phyloP scores from a whole-genome alignment of 2,888 invertebrate species.

The Deilephila porcellus region DNA sequence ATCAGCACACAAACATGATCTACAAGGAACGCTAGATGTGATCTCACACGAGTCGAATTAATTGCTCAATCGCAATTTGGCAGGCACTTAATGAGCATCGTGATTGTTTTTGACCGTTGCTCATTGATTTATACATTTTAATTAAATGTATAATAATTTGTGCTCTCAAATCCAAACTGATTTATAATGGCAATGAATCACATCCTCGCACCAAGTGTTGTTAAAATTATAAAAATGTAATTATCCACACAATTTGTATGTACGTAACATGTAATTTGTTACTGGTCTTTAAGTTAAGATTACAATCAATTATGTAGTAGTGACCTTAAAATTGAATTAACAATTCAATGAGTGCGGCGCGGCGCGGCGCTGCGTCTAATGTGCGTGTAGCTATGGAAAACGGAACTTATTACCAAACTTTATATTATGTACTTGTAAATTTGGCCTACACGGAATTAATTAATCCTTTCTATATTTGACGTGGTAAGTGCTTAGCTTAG shows the following conservation, averaged over 20 bases:
- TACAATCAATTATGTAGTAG: constrained; percentile 57
- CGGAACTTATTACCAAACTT: constrained; percentile 24
- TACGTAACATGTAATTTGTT: constrained; percentile 58
- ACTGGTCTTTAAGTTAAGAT: constrained; percentile 55
- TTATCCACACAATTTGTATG: constrained; percentile 50
- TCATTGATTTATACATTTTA: constrained; percentile 32
- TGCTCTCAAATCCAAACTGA: constrained; percentile 40
- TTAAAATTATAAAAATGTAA: constrained; percentile 54
- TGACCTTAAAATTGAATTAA: constrained; percentile 60
- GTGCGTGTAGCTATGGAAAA: constrained; percentile 14
- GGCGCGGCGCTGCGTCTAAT: neutral
- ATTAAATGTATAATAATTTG: constrained; percentile 37
- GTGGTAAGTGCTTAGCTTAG: neutral
- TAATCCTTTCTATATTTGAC: constrained; percentile 17
- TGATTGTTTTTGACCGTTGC: constrained; percentile 17
- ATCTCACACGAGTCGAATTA: neutral
- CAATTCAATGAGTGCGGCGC: constrained; percentile 45
- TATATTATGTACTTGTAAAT: constrained; percentile 17
- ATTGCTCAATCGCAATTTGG: constrained; percentile 26
- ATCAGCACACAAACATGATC: neutral
- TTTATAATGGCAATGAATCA: constrained; percentile 46
- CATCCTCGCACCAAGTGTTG: constrained; percentile 51
- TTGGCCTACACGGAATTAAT: constrained; percentile 15
- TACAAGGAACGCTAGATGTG: neutral
- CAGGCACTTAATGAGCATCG: constrained; percentile 21